Evolutionary conservation across 2,888 invertebrate species (phyloP).

Genomic region (Polymixis flavicincta): DNA sequence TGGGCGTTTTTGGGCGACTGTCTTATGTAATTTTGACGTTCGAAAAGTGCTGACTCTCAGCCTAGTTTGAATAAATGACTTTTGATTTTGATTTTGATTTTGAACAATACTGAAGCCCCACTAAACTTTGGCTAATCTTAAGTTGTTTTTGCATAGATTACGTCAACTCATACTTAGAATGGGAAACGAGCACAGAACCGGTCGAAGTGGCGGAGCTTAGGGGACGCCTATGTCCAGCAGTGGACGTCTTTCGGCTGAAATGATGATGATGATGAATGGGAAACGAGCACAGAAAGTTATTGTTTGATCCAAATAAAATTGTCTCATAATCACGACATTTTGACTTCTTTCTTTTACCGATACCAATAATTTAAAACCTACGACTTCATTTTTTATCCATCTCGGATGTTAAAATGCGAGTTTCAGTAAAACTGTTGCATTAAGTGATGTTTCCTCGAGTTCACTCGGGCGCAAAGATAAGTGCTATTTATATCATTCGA

Average conservation of each 20-base stretch:
- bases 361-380: slow-evolving; percentile 2
- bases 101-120: background rate
- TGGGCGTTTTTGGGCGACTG: too few species aligned
- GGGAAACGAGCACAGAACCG: background rate
- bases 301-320: background rate
- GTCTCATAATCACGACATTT: background rate
- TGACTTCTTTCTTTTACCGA: background rate
- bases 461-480: slow-evolving; percentile 52
- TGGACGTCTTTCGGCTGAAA: too few species aligned
- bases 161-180: background rate
- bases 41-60: too few species aligned
- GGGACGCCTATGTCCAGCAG: too few species aligned
- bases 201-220: too few species aligned
- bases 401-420: slow-evolving; percentile 35
- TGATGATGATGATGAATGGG: too few species aligned
- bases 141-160: background rate
- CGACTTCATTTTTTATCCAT: slow-evolving; percentile 16
- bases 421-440: slow-evolving; percentile 47
- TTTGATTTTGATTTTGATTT: too few species aligned
- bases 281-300: background rate
- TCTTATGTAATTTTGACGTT: too few species aligned
- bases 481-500: slow-evolving; percentile 47
- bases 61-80: too few species aligned
- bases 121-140: background rate
- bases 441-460: slow-evolving; percentile 38